phyloP scores from a whole-genome alignment of 2,113 vertebrate species.

The Catharus bicknelli region DNA sequence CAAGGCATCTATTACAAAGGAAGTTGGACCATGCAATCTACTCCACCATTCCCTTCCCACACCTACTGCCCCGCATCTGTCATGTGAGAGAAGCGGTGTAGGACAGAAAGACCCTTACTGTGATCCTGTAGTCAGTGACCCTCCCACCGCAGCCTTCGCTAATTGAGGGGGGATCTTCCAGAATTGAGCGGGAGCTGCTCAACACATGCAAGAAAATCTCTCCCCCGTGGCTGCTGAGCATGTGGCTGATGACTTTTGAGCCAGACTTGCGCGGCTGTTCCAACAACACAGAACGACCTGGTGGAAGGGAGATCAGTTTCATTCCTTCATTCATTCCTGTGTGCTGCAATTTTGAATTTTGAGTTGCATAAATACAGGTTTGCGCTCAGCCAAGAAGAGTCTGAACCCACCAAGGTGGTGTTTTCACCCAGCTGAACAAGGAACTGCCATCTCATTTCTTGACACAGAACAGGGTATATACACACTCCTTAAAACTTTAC shows the following conservation, averaged over 20 bases:
- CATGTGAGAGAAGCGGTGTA: neutral
- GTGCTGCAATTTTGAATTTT: neutral
- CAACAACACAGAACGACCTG: conserved; percentile 94
- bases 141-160: conserved; percentile 96
- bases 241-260: conserved; percentile 98
- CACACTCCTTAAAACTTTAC: neutral
- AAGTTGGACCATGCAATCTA: neutral
- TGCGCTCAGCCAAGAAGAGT: neutral
- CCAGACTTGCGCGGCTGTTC: conserved; percentile 97
- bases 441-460: neutral
- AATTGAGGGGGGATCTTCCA: conserved; percentile 97
- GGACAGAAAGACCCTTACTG: conserved; percentile 73
- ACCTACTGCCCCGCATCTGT: neutral
- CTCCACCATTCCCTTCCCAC: neutral
- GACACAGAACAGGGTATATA: neutral
- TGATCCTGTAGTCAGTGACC: conserved; percentile 98
- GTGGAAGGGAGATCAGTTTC: conserved; percentile 8
- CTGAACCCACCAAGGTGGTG: neutral
- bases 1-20: neutral
- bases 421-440: neutral
- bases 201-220: conserved; percentile 97
- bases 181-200: conserved; percentile 93
- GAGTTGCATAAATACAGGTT: neutral
- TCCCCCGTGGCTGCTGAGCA: conserved; percentile 97
- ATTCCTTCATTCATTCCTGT: neutral